These are phyloP conservation scores for Chitala chitala DNA, from an alignment of 2,113 vertebrate genomes.

Conservation along the genomic window DNA sequence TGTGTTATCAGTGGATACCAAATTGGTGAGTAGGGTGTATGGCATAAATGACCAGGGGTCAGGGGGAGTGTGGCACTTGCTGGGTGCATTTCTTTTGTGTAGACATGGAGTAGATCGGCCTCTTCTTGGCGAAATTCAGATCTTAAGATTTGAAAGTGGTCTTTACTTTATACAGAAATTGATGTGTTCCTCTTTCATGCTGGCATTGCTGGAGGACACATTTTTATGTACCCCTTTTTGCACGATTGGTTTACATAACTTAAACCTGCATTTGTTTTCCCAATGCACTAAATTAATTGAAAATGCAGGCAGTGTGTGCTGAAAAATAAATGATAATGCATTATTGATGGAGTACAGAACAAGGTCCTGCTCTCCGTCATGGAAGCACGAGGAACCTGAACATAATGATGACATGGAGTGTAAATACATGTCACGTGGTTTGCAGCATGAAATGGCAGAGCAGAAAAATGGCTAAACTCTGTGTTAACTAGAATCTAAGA, in stretches of 20 bases:
- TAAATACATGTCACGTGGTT: background rate
- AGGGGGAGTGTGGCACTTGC: background rate
- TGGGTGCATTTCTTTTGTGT: background rate
- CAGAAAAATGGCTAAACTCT: background rate
- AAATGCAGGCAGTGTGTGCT: background rate
- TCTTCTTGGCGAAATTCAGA: background rate
- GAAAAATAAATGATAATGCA: background rate
- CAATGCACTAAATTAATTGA: too few species aligned
- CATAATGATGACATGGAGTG: background rate
- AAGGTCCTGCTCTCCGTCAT: background rate
- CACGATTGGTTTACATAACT: background rate
- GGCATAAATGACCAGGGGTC: background rate
- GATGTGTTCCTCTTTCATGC: too few species aligned
- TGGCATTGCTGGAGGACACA: too few species aligned
- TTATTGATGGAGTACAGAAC: background rate
- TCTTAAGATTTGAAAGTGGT: background rate
- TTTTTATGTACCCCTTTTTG: background rate
- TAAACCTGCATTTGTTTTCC: background rate
- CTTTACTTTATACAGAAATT: too few species aligned
- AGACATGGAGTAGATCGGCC: background rate
- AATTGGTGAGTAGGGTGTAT: background rate
- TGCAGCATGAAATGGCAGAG: background rate
- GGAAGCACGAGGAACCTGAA: background rate
- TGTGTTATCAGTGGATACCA: constrained; percentile 10
- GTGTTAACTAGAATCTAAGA: background rate